Percentiles rank a stretch among this genome's conserved stretches.
Evolutionary conservation across 2,888 invertebrate species (phyloP).

Genomic region (Standfussiana lucernea): DNA sequence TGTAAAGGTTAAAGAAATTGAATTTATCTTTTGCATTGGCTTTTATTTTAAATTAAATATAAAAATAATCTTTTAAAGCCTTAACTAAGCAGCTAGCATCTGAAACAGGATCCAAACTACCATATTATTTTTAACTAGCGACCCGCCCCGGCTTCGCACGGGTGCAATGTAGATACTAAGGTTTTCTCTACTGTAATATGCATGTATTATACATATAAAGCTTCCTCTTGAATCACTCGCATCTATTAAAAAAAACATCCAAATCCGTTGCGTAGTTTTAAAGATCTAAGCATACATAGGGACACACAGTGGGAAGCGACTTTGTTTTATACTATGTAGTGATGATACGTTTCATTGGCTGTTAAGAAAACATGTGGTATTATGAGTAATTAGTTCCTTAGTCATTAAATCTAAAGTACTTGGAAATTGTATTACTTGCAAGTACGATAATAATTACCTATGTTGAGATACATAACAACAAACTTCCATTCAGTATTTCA

Average conservation of each 20-base stretch:
- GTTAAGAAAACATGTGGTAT: slow-evolving; percentile 7
- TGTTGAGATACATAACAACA: slow-evolving; percentile 8
- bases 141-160: too few relatives aligned
- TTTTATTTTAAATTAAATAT: not conserved
- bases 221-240: too few relatives aligned
- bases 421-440: not conserved
- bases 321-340: too few relatives aligned
- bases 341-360: not conserved
- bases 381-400: not conserved
- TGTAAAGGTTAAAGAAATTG: too few relatives aligned
- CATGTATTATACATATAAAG: too few relatives aligned
- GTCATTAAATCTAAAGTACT: not conserved
- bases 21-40: not conserved
- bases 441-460: not conserved
- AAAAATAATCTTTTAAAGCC: not conserved
- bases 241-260: too few relatives aligned
- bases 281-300: too few relatives aligned
- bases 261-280: too few relatives aligned
- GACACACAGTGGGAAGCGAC: too few relatives aligned
- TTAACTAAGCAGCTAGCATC: not conserved
- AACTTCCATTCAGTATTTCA: too few relatives aligned
- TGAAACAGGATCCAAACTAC: not conserved
- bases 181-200: too few relatives aligned
- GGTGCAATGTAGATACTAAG: too few relatives aligned
- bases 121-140: not conserved